phyloP scores from a whole-genome alignment of 2,888 invertebrate species.

The Timandra comae region DNA sequence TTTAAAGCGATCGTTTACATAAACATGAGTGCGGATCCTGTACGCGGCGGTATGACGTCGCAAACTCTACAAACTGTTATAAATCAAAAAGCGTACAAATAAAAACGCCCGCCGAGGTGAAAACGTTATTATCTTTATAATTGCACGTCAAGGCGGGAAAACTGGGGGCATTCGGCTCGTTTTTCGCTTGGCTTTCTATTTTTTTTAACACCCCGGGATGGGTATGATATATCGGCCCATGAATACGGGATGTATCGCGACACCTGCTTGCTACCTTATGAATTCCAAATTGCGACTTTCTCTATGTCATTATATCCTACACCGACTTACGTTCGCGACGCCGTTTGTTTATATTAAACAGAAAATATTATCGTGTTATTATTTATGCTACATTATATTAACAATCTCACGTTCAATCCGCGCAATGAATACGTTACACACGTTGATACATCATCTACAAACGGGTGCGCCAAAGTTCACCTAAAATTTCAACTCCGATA shows the following conservation, averaged over 20 bases:
- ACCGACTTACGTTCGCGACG: slow-evolving; percentile 8
- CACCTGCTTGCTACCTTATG: slow-evolving; percentile 67
- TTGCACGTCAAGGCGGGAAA: slow-evolving; percentile 72
- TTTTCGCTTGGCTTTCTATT: slow-evolving; percentile 41
- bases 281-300: slow-evolving; percentile 60
- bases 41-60: slow-evolving; percentile 20
- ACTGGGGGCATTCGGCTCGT: slow-evolving; percentile 40
- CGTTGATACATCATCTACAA: no score
- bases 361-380: slow-evolving; percentile 8
- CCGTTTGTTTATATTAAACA: slow-evolving; percentile 22
- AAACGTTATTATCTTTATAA: slow-evolving; percentile 77
- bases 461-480: no score
- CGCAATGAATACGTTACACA: no score
- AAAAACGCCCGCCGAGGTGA: slow-evolving; percentile 68
- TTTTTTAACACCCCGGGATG: slow-evolving; percentile 38
- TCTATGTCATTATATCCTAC: slow-evolving; percentile 49
- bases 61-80: slow-evolving; percentile 52
- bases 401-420: no score
- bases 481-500: no score
- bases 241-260: slow-evolving; percentile 71
- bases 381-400: no score
- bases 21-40: slow-evolving; percentile 15
- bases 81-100: slow-evolving; percentile 70
- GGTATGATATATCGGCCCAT: slow-evolving; percentile 72
- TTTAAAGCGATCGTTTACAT: slow-evolving; percentile 4